A percentile compares a stretch with the other conserved stretches of the same genome.
Conservation (phyloP, 2,113 vertebrate species). For the Dasyurus viverrinus region DNA sequence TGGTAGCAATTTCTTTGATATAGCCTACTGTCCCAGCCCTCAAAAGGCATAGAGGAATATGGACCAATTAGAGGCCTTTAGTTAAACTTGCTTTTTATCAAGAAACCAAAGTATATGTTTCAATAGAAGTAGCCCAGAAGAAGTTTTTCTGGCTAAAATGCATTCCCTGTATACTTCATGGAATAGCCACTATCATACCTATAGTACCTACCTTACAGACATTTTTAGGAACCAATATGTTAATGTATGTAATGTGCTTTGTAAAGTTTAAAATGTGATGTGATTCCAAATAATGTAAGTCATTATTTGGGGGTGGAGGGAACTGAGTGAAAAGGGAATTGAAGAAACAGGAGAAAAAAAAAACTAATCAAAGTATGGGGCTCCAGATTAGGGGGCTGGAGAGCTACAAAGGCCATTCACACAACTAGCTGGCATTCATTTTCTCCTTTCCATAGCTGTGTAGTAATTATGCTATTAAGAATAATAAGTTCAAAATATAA, state of each 20-base stretch:
- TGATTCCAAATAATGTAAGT: background rate
- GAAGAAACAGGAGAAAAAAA: background rate
- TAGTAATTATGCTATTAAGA: slow-evolving; percentile 77
- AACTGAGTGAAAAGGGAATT: background rate
- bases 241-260: background rate
- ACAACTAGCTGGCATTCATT: background rate
- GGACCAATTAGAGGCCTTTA: background rate
- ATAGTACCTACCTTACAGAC: background rate
- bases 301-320: background rate
- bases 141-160: background rate
- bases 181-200: background rate
- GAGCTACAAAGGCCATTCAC: slow-evolving; percentile 17
- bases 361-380: background rate
- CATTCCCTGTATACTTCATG: background rate
- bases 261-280: background rate
- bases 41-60: background rate
- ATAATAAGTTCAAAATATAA: slow-evolving; percentile 72
- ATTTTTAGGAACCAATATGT: background rate
- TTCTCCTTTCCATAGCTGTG: slow-evolving; percentile 6
- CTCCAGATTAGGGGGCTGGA: slow-evolving; percentile 3
- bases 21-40: background rate
- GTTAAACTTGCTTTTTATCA: background rate
- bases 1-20: background rate
- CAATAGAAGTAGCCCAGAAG: background rate
- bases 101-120: background rate